Evolutionary conservation across 1,140 invertebrate genomes (phyloP).

Genomic region (Drosophila grimshawi): DNA sequence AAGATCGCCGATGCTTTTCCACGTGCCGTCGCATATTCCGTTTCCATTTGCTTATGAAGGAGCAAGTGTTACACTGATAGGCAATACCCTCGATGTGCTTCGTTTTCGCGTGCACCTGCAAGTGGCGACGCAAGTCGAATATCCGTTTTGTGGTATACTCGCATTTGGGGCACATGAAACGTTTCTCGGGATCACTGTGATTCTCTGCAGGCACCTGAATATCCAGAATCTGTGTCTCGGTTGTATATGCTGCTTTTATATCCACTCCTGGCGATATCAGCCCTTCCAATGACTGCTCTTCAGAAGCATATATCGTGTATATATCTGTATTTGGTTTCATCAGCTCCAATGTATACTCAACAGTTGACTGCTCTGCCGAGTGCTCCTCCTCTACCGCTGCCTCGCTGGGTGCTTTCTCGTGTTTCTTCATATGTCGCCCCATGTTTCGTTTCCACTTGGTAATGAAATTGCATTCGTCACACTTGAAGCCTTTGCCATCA

Average conservation of each 20-base stretch:
- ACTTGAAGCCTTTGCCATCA: conserved; percentile 21
- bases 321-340: conserved; percentile 10
- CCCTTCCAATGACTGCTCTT: neutral
- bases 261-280: too few relatives aligned
- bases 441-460: conserved; percentile 42
- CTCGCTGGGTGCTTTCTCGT: neutral
- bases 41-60: conserved; percentile 37
- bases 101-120: conserved; percentile 3
- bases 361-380: neutral
- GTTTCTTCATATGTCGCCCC: conserved; percentile 20
- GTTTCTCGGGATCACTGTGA: neutral
- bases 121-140: conserved; percentile 31
- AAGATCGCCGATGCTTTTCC: conserved; percentile 6
- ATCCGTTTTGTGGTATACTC: conserved; percentile 28
- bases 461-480: conserved; percentile 21
- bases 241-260: too few relatives aligned
- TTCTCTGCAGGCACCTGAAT: neutral
- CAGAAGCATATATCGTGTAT: neutral
- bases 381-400: neutral
- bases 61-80: conserved; percentile 27
- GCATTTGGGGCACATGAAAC: conserved; percentile 21
- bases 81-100: conserved; percentile 18
- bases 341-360: conserved; percentile 15
- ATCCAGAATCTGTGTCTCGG: neutral
- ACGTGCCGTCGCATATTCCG: conserved; percentile 34